Evolutionary conservation across 1,140 invertebrate genomes (phyloP), one percentile per base, ranked within the genome.

Genomic region (Pseudomyrmex dendroicus): DNA sequence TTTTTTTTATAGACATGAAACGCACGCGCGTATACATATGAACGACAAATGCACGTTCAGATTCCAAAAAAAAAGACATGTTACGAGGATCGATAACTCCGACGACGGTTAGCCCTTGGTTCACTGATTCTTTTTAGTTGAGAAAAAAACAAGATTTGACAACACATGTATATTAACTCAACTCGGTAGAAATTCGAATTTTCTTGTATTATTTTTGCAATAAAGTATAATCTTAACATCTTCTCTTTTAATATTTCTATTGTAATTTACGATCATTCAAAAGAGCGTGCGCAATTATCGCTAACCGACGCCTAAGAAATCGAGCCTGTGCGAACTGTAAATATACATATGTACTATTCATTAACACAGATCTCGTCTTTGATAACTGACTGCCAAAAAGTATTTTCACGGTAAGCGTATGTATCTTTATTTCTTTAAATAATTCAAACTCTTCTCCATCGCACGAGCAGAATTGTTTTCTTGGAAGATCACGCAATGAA

Each of bases 331-430:
- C 2, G 25, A 35, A 35, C 5, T 35, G 35, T 35, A 35, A 35
- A 35, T 35, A 35, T 35, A 35, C 35, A 12, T 46, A 82, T 46
- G 63, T 82, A 72, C 44, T 82, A 72, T 15, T 62, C 56, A 50
- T 50, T 82, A 74, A 82, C 8, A 73, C 44, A 82, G 74, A 82
- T 68, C 67, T 82, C 59, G 50, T 63, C 63, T 35, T 35, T 77
- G 52, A 70, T 15, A 78, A 67, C 20, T 67, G 70, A 85, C 78
- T 82, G 83, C 83, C 83, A 80, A 84, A 82, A 48, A 15, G 56
- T 12, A 80, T n/a, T 70, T 25, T 82, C 17, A 82, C 44, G 67
- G 25, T 73, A 44, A 52, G 22, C 44, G 17, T 54, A 44, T 52
- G 61, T 73, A 73, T 61, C 17, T 73, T 35, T 35, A 7, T 35